Evolutionary conservation across 2,888 invertebrate genomes (phyloP).

Genomic region (Bembecia ichneumoniformis): DNA sequence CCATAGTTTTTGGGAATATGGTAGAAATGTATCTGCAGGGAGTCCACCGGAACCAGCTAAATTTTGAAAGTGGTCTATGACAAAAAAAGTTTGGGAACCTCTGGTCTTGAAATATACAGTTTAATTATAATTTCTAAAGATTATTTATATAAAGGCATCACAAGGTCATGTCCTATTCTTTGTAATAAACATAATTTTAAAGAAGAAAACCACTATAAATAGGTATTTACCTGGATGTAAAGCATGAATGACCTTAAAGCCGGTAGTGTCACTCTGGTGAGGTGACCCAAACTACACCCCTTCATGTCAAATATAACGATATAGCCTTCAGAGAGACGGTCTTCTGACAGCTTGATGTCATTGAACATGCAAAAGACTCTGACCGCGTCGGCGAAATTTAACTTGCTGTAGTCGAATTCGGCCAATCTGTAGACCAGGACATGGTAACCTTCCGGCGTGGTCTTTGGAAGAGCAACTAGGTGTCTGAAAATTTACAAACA

Average conservation of each 20-base stretch:
- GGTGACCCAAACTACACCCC: constrained; percentile 75
- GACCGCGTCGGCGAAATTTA: constrained; percentile 75
- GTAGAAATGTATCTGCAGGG: no score
- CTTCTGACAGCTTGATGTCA: constrained; percentile 75
- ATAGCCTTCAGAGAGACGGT: constrained; percentile 70
- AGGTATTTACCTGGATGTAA: constrained; percentile 73
- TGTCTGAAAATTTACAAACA: constrained; percentile 51
- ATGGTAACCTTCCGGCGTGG: constrained; percentile 75
- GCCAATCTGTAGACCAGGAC: constrained; percentile 73
- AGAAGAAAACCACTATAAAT: no score
- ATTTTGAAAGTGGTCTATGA: no score
- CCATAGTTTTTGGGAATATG: no score
- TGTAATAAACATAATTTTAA: no score
- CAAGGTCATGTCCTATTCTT: no score
- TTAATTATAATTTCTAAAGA: no score
- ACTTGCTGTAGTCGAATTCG: constrained; percentile 75
- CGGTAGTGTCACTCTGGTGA: constrained; percentile 75
- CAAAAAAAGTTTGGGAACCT: no score
- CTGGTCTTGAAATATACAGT: no score
- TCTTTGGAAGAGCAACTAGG: constrained; percentile 74
- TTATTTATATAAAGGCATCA: no score
- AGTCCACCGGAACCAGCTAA: no score
- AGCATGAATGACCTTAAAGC: constrained; percentile 76
- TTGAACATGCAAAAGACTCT: constrained; percentile 79
- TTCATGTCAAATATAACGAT: constrained; percentile 79